Base-by-base conservation (phyloP, 1,140 invertebrate species). In the Hestina assimilis region DNA sequence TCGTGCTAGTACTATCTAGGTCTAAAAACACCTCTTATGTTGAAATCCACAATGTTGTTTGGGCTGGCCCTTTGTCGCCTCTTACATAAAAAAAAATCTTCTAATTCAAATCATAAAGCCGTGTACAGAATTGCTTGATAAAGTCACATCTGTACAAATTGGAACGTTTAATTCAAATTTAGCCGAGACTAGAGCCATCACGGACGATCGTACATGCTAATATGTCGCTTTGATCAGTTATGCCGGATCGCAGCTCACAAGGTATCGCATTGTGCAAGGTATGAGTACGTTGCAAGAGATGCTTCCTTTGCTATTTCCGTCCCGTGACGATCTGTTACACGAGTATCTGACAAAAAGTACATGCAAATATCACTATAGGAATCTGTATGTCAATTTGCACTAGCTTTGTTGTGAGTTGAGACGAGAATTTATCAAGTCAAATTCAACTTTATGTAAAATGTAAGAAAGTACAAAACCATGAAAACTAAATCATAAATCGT, bases 191-290 rank as follows among this genome's bases (percentile, higher is more conserved):
- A 14, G 9, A 35, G 31, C 12, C 31, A 15, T 35, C 14, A 35
- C 31, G 31, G 12, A 12, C 31, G 31, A 35, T 35, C 31, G 31
- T 35, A 35, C 31, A 35, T 35, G 31, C 31, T 35, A 35, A 35
- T 35, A 14, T 14, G 31, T 35, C 15, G 31, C 31, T 35, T 35
- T 35, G 31, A 35, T 35, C 31, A 35, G 31, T 35, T 35, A 35
- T 35, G 31, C 33, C 19, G 33, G 33, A 38, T 38, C 33, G 17
- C 15, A 38, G 33, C 19, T 33, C 33, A 38, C 17, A 38, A 14
- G n/a, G 14, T 14, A 17, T 35, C 33, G 19, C 33, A 19, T 9
- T 38, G 33, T 38, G 19, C 33, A 14, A 5, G 14, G 14, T 19
- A 7, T 8, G 6, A 38, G 31, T 15, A 35, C 8, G 31, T n/a